Evolutionary conservation across 1,140 invertebrate genomes (phyloP).

Genomic region (Heliconius melpomene): DNA sequence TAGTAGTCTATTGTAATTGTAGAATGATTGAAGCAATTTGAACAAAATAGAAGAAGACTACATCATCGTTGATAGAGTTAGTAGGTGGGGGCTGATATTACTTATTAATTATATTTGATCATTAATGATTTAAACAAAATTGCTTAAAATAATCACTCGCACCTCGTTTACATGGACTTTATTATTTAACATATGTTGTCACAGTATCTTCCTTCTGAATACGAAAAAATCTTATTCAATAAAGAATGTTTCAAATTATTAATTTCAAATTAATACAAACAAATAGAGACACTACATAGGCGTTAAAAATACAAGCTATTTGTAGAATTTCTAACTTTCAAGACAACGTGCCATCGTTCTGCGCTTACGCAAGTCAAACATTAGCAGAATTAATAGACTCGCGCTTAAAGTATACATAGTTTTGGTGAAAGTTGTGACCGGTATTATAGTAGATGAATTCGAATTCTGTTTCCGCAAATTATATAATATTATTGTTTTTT

Average conservation of each 20-base stretch:
- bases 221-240: too few relatives aligned
- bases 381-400: slow-evolving; percentile 26
- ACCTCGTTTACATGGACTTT: too few relatives aligned
- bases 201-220: too few relatives aligned
- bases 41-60: background rate
- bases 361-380: slow-evolving; percentile 18
- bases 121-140: too few relatives aligned
- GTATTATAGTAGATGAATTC: slow-evolving; percentile 28
- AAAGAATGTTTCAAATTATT: too few relatives aligned
- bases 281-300: background rate
- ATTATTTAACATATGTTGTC: too few relatives aligned
- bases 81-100: too few relatives aligned
- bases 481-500: slow-evolving; percentile 32
- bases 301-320: background rate
- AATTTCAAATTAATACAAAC: background rate
- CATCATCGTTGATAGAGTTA: background rate
- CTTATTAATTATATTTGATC: too few relatives aligned
- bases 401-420: slow-evolving; percentile 24
- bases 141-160: too few relatives aligned
- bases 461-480: slow-evolving; percentile 24
- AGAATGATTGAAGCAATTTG: background rate
- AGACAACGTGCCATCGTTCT: slow-evolving; percentile 1
- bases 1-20: background rate
- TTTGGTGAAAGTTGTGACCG: slow-evolving; percentile 34
- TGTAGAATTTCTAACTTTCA: background rate